Base-by-base conservation (phyloP, 2,797 vertebrate genomes). In the Sebastes oblongus region DNA sequence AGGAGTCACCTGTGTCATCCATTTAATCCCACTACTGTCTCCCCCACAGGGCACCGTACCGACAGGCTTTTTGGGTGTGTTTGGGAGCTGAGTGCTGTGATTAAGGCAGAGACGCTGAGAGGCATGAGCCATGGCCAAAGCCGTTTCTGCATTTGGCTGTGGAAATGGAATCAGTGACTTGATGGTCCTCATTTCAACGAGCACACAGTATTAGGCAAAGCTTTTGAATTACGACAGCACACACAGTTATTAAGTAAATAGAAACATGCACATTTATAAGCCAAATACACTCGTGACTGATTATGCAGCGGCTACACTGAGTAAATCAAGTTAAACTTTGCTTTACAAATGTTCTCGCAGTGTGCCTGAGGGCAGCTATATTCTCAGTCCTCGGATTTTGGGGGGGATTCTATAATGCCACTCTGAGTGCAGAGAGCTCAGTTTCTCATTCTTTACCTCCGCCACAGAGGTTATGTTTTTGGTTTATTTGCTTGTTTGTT, bases 1-100 rank as follows among this genome's bases (percentile, higher is more conserved):
- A 75, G 55, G 74, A 76, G 77, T 81, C 56, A 80, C 78, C 73
- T 79, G 66, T 85, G 80, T 72, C 69, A 82, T 78, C 65, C 9
- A 36, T 82, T 69, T 71, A 84, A 74, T 82, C 72, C 65, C 52
- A 2, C 8, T 56, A 58, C 69, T 54, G 73, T 42, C 39, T 62
- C 61, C 39, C 30, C 61, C 67, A 42, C 4, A 1, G 68, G 62
- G 71, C 16, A n/a, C 20, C 39, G 2, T 5, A 12, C 74, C 34
- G 61, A 74, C 36, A 76, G 56, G 73, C 22, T 55, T 79, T 79
- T 50, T 73, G 67, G 59, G 78, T 56, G 65, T 66, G 72, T 77
- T 76, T 64, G 16, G 36, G 34, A 68, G 69, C 65, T 18, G 65
- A 55, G 77, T 52, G 71, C 67, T 77, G 29, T 71, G 67, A 80